Conservation (phyloP, 2,888 invertebrate species). For the Drosophila gaucha region DNA sequence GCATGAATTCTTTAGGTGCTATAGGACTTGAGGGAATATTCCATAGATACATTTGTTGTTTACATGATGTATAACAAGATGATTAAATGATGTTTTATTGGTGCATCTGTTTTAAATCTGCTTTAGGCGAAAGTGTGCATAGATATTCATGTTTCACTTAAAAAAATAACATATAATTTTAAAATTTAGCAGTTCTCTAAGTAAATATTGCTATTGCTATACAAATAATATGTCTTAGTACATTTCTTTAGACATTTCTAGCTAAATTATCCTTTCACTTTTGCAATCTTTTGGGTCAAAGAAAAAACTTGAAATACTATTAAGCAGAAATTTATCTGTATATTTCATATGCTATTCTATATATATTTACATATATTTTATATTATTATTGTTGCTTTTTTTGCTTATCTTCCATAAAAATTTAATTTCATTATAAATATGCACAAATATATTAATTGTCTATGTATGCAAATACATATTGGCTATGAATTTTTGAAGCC, state of each 20-base stretch:
- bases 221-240: too few species aligned
- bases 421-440: not conserved
- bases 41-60: slow-evolving; percentile 33
- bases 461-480: not conserved
- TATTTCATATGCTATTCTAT: not conserved
- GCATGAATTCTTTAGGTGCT: slow-evolving; percentile 47
- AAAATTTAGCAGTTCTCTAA: too few species aligned
- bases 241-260: too few species aligned
- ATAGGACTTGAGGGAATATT: slow-evolving; percentile 33
- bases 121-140: too few species aligned
- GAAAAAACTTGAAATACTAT: too few species aligned
- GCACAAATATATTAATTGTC: not conserved
- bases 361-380: not conserved
- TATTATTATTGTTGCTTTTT: not conserved
- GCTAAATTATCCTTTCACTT: too few species aligned
- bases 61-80: not conserved
- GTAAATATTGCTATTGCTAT: too few species aligned
- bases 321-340: too few species aligned
- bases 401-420: not conserved
- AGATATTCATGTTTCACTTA: too few species aligned
- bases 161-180: too few species aligned
- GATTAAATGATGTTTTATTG: slow-evolving; percentile 31
- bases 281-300: too few species aligned
- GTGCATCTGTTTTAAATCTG: slow-evolving; percentile 3
- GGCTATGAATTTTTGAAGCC: not conserved